Evolutionary conservation across 2,888 invertebrate species (phyloP).

Genomic region (Odontomyia ornata): DNA sequence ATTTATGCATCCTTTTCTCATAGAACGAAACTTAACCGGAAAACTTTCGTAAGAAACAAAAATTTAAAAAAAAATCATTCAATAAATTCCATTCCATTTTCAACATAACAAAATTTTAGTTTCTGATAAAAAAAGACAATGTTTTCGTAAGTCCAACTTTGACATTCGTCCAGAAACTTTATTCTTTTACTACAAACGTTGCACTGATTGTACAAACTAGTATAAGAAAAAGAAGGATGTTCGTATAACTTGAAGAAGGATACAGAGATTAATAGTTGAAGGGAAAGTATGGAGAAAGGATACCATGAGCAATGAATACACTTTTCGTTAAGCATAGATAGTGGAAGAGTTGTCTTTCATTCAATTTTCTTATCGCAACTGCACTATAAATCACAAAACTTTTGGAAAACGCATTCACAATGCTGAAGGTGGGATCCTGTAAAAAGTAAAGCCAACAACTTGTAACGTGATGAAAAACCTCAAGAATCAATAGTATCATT

Average conservation of each 20-base stretch:
- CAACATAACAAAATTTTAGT: constrained; percentile 6
- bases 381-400: constrained; percentile 41
- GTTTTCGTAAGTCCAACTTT: constrained; percentile 22
- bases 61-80: not conserved
- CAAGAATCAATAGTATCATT: constrained; percentile 21
- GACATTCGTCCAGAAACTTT: constrained; percentile 22
- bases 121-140: constrained; percentile 9
- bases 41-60: not conserved
- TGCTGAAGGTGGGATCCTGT: not conserved
- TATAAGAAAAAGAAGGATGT: not conserved
- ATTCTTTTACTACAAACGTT: not conserved
- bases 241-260: not conserved
- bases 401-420: not conserved
- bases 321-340: too few species aligned
- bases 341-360: constrained; percentile 32
- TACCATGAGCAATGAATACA: too few species aligned
- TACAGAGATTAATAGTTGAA: constrained; percentile 5
- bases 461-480: not conserved
- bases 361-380: constrained; percentile 40
- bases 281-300: too few species aligned
- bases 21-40: too few species aligned
- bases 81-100: constrained; percentile 15
- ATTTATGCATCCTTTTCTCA: too few species aligned
- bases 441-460: too few species aligned
- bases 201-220: too few species aligned